Evolutionary conservation across 2,888 invertebrate genomes (phyloP), one percentile per base, ranked within the genome.

Genomic region (Asteroscopus sphinx): DNA sequence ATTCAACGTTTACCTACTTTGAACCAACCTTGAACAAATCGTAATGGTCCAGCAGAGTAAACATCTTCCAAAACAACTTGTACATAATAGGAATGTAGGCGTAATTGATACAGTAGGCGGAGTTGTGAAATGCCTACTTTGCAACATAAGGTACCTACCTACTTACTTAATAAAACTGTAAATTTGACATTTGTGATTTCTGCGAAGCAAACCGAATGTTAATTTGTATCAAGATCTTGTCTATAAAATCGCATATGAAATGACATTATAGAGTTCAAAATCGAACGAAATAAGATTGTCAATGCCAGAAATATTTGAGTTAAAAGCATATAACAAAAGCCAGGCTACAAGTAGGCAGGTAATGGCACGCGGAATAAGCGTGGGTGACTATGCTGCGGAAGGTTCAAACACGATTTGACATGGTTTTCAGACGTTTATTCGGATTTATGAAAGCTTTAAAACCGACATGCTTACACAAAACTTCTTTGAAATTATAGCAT

Each of bases 71-170:
- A 82, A 81, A 77, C 75, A 68, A 72, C 61, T 72, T 58, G 59
- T 68, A 53, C 62, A 68, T 54, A 75, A 88, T 88, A 83, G 89
- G 88, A 68, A 55, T 76, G 88, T 88, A 83, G 89, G 88, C 77
- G 86, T 81, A 76, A 76, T 79, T 76, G 72, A 79, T 77, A 63
- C 62, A 79, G 87, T 87, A 80, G 88, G 88, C 79, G 85, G 75
- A 59, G 81, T 89, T 88, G 81, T 81, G 88, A 85, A 90, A 91
- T 82, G 79, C 79, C 81, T 76, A 78, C 80, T 68, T 79, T 86
- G 77, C 83, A 72, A 82, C 81, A 83, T 68, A 77, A 62, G n/a
- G n/a, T n/a, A n/a, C n/a, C n/a, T n/a, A n/a, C n/a, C n/a, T n/a
- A n/a, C n/a, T n/a, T n/a, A n/a, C n/a, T n/a, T n/a, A n/a, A n/a